A percentile compares a stretch with the other conserved stretches of the same genome.
Conservation (phyloP, 1,140 invertebrate genomes). For the Leptopilina clavipes region DNA sequence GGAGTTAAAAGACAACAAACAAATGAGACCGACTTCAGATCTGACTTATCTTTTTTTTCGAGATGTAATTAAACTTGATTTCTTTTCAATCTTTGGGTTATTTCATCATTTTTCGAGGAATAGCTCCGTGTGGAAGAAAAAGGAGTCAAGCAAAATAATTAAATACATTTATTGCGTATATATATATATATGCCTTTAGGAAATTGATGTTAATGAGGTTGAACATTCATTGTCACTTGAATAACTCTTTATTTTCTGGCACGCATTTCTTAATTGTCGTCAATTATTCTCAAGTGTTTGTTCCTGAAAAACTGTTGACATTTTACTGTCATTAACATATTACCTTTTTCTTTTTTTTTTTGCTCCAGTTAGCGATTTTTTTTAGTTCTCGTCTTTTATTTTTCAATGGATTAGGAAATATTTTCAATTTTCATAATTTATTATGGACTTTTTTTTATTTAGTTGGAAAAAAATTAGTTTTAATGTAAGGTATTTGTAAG, state of each 20-base stretch:
- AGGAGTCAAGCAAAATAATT: background rate
- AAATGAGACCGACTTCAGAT: background rate
- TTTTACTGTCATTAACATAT: background rate
- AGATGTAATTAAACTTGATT: background rate
- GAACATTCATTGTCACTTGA: background rate
- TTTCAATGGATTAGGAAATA: too few relatives aligned
- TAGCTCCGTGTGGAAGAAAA: background rate
- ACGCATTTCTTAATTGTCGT: slow-evolving; percentile 6
- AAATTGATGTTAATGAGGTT: background rate
- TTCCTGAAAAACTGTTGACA: slow-evolving; percentile 17
- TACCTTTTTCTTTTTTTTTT: background rate
- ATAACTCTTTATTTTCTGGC: background rate
- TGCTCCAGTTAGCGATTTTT: background rate
- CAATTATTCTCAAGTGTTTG: background rate
- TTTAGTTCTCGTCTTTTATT: too few relatives aligned
- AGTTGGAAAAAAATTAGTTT: too few relatives aligned
- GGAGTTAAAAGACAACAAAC: background rate
- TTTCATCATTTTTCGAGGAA: background rate
- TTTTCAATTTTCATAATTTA: too few relatives aligned
- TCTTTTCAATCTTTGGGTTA: background rate
- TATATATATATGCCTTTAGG: background rate
- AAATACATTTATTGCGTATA: background rate
- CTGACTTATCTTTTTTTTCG: background rate
- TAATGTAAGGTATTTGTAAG: too few relatives aligned
- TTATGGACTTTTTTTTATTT: too few relatives aligned